Base-by-base conservation (phyloP, 2,888 invertebrate species). In the Spisula subtruncata region DNA sequence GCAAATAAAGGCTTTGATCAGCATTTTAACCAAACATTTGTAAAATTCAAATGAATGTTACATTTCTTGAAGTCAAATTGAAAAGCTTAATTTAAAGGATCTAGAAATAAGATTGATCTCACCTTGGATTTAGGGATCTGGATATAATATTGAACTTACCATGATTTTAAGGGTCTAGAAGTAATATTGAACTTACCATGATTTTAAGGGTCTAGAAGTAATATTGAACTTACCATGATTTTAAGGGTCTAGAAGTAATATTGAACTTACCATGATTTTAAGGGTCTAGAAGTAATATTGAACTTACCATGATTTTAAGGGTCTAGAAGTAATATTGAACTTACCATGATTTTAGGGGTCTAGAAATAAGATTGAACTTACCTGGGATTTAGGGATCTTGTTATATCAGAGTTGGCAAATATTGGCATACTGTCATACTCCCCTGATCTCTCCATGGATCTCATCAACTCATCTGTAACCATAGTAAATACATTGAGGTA, bases 381-480 rank as follows among this genome's bases (percentile, higher is more conserved):
- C 91, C 89, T 87, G 0, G 91, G 91, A 54, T 89, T 91, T 1
- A 91, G 56, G 8, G 91, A 83, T 35, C 87, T 90, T 10, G 87
- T 79, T 14, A 82, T 46, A 51, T 91, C 90, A 81, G 80, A 87
- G 51, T 85, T 89, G 25, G 90, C 84, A 12, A 86, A 85, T 8
- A 85, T 71, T 35, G 87, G 71, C 25, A 75, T 48, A 29, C 71
- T 29, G 51, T 75, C 75, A 84, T 51, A 20, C 2, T 87, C 89
- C 14, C 29, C 75, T 46, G 84, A 88, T 46, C 56, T 81, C n/a
- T 86, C 91, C 8, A 85, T n/a, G 8, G 86, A 75, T 51, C 79
- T 83, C 85, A 80, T 35, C 14, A 90, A 16, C 25, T 87, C 90
- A 32, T 90, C 90, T 84, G 46, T 41, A 83, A 51, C 51, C 60